A percentile compares a stretch with the other conserved stretches of the same genome.
Evolutionary conservation across 2,113 vertebrate species (phyloP).

Genomic region (Puma concolor): DNA sequence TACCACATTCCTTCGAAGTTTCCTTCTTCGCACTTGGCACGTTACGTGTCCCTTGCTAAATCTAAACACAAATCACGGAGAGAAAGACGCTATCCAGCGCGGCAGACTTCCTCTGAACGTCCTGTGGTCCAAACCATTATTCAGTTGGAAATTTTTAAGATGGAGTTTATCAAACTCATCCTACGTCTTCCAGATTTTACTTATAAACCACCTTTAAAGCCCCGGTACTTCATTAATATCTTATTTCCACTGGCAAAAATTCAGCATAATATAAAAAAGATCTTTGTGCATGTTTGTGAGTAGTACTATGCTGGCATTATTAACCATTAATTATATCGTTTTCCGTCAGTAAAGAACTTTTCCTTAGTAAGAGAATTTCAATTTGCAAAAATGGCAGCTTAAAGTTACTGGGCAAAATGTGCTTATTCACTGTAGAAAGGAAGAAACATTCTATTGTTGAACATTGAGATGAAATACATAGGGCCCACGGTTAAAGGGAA

Average conservation of each 20-base stretch:
- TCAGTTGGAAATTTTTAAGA: slow-evolving; percentile 2
- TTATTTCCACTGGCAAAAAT: slow-evolving; percentile 9
- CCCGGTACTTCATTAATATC: background rate
- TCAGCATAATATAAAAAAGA: background rate
- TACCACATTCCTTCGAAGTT: background rate
- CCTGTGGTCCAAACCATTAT: background rate
- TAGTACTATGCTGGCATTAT: background rate
- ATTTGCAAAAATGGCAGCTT: background rate
- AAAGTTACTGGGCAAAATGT: background rate
- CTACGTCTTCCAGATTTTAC: background rate
- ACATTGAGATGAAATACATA: background rate
- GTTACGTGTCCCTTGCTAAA: background rate
- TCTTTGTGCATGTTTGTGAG: background rate
- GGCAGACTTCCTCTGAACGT: background rate
- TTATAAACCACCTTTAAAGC: background rate
- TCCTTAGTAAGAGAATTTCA: background rate
- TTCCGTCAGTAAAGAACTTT: background rate
- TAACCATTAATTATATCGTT: background rate
- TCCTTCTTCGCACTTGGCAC: background rate
- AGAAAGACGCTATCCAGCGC: background rate
- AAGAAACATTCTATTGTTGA: background rate
- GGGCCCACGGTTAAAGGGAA: background rate
- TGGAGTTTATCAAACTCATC: background rate
- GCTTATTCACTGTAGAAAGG: background rate
- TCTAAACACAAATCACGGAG: background rate